Evolutionary conservation across 2,113 vertebrate species (phyloP).

Genomic region (Cariama cristata): DNA sequence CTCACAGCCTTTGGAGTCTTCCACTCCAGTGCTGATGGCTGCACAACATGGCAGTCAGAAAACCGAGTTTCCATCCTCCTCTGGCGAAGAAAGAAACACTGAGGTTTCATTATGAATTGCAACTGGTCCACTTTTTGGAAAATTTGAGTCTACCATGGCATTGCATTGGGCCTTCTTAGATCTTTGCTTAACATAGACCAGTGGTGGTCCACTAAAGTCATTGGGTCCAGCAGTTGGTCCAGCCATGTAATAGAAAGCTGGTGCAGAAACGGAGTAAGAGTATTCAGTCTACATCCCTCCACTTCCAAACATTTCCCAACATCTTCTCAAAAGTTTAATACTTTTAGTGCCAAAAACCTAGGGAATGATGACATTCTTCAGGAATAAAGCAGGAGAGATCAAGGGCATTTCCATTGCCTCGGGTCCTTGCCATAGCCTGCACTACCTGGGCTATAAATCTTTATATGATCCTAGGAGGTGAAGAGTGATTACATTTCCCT

Average conservation of each 20-base stretch:
- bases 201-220: neutral
- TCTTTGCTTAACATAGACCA: neutral
- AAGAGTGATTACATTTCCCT: neutral
- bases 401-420: neutral
- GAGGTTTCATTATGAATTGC: neutral
- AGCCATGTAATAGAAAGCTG: neutral
- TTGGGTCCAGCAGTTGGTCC: neutral
- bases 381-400: neutral
- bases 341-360: neutral
- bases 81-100: neutral
- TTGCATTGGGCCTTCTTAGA: neutral
- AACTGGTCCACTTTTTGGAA: neutral
- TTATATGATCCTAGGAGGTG: neutral
- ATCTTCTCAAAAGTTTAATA: neutral
- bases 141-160: neutral
- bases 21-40: fast-evolving
- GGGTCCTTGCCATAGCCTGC: neutral
- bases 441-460: neutral
- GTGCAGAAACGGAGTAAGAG: neutral
- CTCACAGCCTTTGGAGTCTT: neutral
- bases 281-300: neutral
- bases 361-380: neutral
- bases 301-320: neutral
- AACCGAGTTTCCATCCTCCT: neutral
- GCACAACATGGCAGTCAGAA: neutral